A percentile compares a stretch with the other conserved stretches of the same genome.
Evolutionary conservation across 2,113 vertebrate genomes (phyloP).

Genomic region (Spheniscus mendiculus): DNA sequence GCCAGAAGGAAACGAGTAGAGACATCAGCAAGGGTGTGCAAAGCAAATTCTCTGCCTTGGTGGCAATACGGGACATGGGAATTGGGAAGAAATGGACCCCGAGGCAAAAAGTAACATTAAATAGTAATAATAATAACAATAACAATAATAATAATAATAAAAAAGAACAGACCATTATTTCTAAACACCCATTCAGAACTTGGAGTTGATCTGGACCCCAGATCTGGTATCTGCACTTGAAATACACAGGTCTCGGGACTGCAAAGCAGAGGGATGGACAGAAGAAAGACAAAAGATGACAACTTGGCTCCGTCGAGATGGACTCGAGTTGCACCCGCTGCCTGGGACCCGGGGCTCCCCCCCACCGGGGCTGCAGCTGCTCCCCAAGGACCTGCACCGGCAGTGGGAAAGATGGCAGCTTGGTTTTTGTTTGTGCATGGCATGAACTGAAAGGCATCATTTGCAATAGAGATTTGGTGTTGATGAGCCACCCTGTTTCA

Average conservation of each 20-base stretch:
- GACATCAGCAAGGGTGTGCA: slow-evolving; percentile 23
- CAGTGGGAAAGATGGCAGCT: background rate
- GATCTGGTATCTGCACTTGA: slow-evolving; percentile 5
- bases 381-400: background rate
- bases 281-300: background rate
- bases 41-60: slow-evolving; percentile 32
- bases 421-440: background rate
- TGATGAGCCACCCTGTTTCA: background rate
- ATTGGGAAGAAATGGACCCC: slow-evolving; percentile 20
- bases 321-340: background rate
- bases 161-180: slow-evolving; percentile 27
- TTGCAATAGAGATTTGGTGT: background rate
- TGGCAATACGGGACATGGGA: background rate
- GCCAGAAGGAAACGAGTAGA: background rate
- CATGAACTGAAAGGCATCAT: background rate
- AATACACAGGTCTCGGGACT: background rate
- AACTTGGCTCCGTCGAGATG: background rate
- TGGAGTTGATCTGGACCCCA: slow-evolving; percentile 38
- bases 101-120: slow-evolving; percentile 58
- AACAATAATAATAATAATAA: background rate
- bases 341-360: background rate
- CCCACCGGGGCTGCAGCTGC: too few species aligned
- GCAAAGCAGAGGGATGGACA: background rate
- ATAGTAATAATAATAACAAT: slow-evolving; percentile 17
- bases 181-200: slow-evolving; percentile 48